Base-by-base conservation (phyloP, 2,888 invertebrate species). In the Macrophya alboannulata region DNA sequence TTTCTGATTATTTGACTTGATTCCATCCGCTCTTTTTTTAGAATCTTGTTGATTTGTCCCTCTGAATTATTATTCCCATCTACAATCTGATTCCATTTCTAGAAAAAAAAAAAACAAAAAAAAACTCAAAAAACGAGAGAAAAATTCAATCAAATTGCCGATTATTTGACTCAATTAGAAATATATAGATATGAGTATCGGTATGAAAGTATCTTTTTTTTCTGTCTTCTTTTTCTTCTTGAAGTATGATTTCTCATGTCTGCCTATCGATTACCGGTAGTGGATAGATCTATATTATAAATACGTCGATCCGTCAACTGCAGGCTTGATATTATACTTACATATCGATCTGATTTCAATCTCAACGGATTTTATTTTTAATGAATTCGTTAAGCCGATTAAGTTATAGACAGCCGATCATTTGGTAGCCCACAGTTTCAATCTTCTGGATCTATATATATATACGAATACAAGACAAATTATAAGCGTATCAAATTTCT, bases 321-420 rank as follows among this genome's bases (percentile, higher is more conserved):
- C 9, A 68, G 21, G 37, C 40, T 17, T 0, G 8, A 17, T 25
- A 12, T 21, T 25, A 62, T 62, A 62, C 12, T 12, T 48, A 9
- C 31, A 74, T 43, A 77, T 31, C 51, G 48, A 77, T 77, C 15
- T 31, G 17, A 51, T 55, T 25, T 37, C 37, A 77, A 77, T 77
- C 77, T 37, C 37, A 21, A 4, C 12, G 25, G 81, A 62, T 62
- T 81, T 62, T 81, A 62, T 25, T 81, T 81, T 43, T 71, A 48
- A 83, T 68, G 31, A 68, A 83, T 68, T 83, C 68, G 48, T 65
- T 71, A 83, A 83, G 65, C 71, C 48, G 83, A 83, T 83, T 83
- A 71, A 68, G 48, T 65, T 65, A 83, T 68, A 51, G 83, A 83
- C 68, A 83, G 45, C 83, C 83, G n/a, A 83, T 68, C 45, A 48